phyloP scores from a whole-genome alignment of 2,797 vertebrate genomes.

The Labroides dimidiatus region DNA sequence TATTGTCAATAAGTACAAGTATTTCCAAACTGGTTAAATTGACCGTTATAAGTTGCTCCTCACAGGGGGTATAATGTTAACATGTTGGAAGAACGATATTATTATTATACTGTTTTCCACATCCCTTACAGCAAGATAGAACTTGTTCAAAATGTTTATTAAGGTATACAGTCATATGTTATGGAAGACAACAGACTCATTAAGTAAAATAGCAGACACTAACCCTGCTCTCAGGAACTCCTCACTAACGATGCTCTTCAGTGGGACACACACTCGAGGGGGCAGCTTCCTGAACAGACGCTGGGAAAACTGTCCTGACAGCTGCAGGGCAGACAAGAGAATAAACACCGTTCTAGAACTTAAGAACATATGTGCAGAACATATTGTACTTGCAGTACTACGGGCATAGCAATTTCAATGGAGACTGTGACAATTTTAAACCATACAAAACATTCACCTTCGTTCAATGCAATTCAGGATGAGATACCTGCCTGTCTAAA shows the following conservation, averaged over 20 bases:
- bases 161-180: no score
- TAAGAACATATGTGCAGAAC: background rate
- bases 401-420: no score
- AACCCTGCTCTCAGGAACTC: constrained; percentile 93
- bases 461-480: background rate
- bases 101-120: background rate
- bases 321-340: constrained; percentile 71
- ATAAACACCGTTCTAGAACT: background rate
- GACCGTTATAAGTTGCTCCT: no score
- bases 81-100: background rate
- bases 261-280: constrained; percentile 91
- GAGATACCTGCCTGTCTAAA: background rate
- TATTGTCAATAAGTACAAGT: no score
- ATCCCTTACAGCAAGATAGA: no score
- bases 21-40: no score
- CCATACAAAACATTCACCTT: no score
- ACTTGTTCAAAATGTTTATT: background rate
- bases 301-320: constrained; percentile 92
- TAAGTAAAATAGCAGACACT: constrained; percentile 48
- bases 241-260: constrained; percentile 95
- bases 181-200: background rate
- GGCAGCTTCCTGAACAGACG: constrained; percentile 93
- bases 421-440: no score
- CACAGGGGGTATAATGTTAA: no score
- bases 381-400: background rate